These are phyloP conservation scores for Rhadina sibilatrix DNA, from an alignment of 2,113 vertebrate species.

Conservation along the genomic window DNA sequence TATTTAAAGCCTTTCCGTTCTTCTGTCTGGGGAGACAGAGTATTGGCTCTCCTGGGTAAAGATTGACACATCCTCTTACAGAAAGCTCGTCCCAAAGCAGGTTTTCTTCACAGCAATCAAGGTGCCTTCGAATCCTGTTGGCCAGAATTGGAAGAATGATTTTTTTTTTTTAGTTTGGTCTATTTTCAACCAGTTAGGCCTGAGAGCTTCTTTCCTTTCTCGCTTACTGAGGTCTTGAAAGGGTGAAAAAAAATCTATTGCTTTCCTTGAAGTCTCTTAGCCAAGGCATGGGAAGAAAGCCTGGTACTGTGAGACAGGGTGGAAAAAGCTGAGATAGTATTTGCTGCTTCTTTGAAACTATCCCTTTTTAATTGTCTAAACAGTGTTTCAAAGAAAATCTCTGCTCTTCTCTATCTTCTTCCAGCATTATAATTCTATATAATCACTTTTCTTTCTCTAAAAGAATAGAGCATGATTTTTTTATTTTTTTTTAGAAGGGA, in stretches of 20 bases:
- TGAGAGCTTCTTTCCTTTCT: background rate
- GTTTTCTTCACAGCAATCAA: background rate
- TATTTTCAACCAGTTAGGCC: background rate
- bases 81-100: background rate
- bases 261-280: background rate
- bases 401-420: slow-evolving; percentile 12
- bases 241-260: background rate
- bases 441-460: slow-evolving; percentile 51
- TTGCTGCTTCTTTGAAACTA: slow-evolving; percentile 14
- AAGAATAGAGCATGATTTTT: slow-evolving; percentile 12
- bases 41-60: background rate
- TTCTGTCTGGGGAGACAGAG: background rate
- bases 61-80: background rate
- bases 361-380: slow-evolving; percentile 28
- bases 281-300: background rate
- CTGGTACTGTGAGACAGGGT: background rate
- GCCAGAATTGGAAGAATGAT: background rate
- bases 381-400: slow-evolving; percentile 8
- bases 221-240: background rate
- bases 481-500: background rate
- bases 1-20: background rate
- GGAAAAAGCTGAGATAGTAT: background rate
- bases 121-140: background rate
- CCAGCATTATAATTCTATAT: slow-evolving; percentile 30
- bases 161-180: background rate